These are phyloP conservation scores for Agrotis puta DNA, from an alignment of 2,888 invertebrate species.

Conservation along the genomic window DNA sequence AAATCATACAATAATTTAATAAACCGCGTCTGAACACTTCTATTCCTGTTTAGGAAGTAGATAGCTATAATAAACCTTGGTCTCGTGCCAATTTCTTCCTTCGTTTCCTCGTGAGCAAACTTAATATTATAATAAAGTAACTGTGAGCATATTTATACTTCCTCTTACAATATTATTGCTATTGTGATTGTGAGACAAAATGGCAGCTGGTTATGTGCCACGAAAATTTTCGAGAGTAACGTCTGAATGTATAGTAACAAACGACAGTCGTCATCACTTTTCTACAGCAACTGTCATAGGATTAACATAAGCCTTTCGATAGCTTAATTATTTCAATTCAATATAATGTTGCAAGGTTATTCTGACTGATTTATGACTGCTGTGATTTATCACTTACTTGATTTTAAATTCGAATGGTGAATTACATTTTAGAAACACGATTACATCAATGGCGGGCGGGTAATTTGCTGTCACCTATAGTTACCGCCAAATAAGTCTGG, in stretches of 20 bases:
- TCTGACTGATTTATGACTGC: too few relatives aligned
- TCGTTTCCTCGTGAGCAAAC: conserved; percentile 36
- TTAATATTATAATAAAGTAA: conserved; percentile 22
- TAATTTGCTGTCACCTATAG: not conserved
- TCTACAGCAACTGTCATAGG: too few relatives aligned
- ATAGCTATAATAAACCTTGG: conserved; percentile 57
- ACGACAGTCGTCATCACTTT: too few relatives aligned
- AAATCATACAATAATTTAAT: conserved; percentile 15
- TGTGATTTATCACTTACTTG: not conserved
- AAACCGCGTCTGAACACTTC: conserved; percentile 11
- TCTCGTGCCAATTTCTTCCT: conserved; percentile 45
- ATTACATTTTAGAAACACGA: not conserved
- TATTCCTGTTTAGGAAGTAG: conserved; percentile 54
- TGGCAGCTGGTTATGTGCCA: not conserved
- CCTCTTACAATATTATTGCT: conserved; percentile 17
- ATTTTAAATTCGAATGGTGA: too few relatives aligned
- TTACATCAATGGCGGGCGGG: not conserved
- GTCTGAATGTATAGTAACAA: too few relatives aligned
- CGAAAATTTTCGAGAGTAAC: not conserved
- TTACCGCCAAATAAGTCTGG: too few relatives aligned
- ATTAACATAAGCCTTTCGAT: too few relatives aligned
- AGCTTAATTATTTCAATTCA: too few relatives aligned
- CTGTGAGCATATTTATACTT: conserved; percentile 23
- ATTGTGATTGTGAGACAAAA: conserved; percentile 1
- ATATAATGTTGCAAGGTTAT: too few relatives aligned